Percentiles rank a stretch among this genome's conserved stretches.
phyloP scores from a whole-genome alignment of 2,797 vertebrate species.

The Sebastes nivosus region DNA sequence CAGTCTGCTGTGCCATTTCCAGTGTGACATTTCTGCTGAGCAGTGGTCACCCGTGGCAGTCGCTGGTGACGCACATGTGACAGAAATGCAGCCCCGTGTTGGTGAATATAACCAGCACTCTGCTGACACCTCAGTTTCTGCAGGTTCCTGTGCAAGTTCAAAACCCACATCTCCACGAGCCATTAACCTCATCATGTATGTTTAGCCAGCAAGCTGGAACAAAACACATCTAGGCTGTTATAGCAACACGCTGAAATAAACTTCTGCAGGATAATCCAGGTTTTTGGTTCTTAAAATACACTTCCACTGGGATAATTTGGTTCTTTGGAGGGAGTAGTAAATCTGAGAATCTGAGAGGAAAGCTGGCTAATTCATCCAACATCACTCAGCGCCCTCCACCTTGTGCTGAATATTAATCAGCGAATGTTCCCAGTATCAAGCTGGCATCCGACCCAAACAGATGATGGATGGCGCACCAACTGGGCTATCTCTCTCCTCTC shows the following conservation, averaged over 20 bases:
- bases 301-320: constrained; percentile 19
- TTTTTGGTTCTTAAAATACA: constrained; percentile 16
- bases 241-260: neutral
- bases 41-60: constrained; percentile 67
- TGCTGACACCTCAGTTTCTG: constrained; percentile 70
- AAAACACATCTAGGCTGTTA: neutral
- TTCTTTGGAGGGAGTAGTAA: constrained; percentile 28
- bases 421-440: constrained; percentile 76
- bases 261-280: constrained; percentile 16
- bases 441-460: constrained; percentile 75
- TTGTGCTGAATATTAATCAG: constrained; percentile 79
- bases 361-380: constrained; percentile 68
- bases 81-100: constrained; percentile 74
- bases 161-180: constrained; percentile 15
- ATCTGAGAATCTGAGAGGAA: constrained; percentile 55
- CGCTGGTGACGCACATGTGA: constrained; percentile 63
- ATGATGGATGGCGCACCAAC: constrained; percentile 78
- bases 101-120: constrained; percentile 49
- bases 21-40: constrained; percentile 79
- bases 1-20: constrained; percentile 46
- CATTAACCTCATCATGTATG: constrained; percentile 56
- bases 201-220: constrained; percentile 27
- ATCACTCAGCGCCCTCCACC: constrained; percentile 57
- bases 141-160: constrained; percentile 42
- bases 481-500: constrained; percentile 59